Evolutionary conservation across 2,888 invertebrate genomes (phyloP), one percentile per base, ranked within the genome.

Genomic region (Cheilosia pagana): DNA sequence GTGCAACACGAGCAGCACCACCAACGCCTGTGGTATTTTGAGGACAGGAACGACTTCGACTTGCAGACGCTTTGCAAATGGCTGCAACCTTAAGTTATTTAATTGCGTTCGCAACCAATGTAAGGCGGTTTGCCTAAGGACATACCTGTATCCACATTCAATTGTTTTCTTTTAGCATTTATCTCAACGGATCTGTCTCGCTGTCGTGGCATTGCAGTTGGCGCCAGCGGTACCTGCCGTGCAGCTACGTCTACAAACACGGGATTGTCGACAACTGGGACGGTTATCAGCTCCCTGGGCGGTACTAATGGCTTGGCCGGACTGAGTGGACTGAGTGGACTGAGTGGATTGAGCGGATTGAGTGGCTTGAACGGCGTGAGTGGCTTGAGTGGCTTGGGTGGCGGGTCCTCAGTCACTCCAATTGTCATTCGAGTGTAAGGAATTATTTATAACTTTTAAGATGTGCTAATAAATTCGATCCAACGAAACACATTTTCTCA

Each of bases 21-120:
- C 3, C 8, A 8, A 45, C 8, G 19, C 8, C 8, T 45, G 45
- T 10, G 45, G 45, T 2, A 12, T 3, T 3, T 0, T 3, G 3
- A 1, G 0, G 3, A 12, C 35, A 3, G 0, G 3, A 14, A 16
- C n/a, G 2, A 14, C 1, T 2, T 8, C 35, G 1, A 12, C n/a
- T 43, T 19, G 45, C 45, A 16, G 2, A 19, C 45, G 19, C 19
- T 45, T 45, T 19, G 2, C 19, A 1, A 19, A 45, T 16, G 45
- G 2, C 0, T 45, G 45, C 45, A 19, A 10, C 19, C 19, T 6
- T 0, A 19, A 8, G 45, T 10, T 45, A 0, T 19, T 0, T 8
- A 45, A 45, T 8, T 45, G 45, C 45, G 2, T 8, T 1, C 2
- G 2, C 8, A 19, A 8, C 7, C 8, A 0, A 16, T 1, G 45